Percentiles rank a stretch among this genome's conserved stretches.
Conservation (phyloP, 2,113 vertebrate species). For the Pteropus alecto region DNA sequence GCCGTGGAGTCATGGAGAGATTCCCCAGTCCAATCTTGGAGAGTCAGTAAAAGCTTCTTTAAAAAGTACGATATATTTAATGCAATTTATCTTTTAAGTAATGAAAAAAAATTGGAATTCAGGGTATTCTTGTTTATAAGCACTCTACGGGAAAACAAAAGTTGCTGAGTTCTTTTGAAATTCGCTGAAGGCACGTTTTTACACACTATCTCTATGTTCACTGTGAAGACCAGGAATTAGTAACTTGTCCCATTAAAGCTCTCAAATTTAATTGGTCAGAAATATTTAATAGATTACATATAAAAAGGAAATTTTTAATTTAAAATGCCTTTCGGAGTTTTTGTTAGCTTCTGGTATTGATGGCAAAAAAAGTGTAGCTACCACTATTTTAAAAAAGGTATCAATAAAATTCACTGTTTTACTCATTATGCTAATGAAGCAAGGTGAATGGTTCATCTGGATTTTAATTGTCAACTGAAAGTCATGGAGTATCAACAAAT, state of each 20-base stretch:
- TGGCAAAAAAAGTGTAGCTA: neutral
- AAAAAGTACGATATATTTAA: neutral
- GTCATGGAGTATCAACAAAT: neutral
- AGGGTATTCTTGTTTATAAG: neutral
- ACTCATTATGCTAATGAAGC: neutral
- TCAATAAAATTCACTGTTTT: constrained; percentile 22
- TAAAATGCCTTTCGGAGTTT: neutral
- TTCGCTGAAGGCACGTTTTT: neutral
- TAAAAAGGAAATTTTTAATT: neutral
- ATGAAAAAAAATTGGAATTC: neutral
- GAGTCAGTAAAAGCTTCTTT: neutral
- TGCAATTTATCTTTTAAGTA: neutral
- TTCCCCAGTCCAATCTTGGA: neutral
- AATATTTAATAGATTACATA: constrained; percentile 3
- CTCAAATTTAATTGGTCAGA: constrained; percentile 17
- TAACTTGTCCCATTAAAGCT: neutral
- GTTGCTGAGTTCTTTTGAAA: neutral
- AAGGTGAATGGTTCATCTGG: neutral
- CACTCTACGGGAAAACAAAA: neutral
- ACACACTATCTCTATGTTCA: neutral
- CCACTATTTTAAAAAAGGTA: neutral
- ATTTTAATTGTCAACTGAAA: constrained; percentile 7
- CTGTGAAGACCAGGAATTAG: neutral
- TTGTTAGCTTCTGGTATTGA: neutral
- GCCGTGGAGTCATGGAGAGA: neutral